Evolutionary conservation across 2,113 vertebrate genomes (phyloP).

Genomic region (Cheirogaleus medius): DNA sequence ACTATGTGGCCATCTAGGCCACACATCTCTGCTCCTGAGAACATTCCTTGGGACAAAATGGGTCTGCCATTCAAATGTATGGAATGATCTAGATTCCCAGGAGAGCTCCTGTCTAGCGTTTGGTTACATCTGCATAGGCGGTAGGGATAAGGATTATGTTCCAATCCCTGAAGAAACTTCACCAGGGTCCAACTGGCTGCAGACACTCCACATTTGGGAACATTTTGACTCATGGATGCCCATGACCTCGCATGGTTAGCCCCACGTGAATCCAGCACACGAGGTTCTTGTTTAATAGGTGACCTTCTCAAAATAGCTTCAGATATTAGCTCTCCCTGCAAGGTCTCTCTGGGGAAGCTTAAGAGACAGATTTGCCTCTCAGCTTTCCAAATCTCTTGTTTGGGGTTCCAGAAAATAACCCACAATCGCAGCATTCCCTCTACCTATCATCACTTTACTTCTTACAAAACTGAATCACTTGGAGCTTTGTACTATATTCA

Average conservation of each 20-base stretch:
- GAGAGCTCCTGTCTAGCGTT: not conserved
- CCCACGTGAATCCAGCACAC: not conserved
- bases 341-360: slow-evolving; percentile 17
- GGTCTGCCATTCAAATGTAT: not conserved
- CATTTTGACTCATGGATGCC: not conserved
- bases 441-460: slow-evolving; percentile 60
- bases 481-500: slow-evolving; percentile 44
- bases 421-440: not conserved
- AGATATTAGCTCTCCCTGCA: slow-evolving; percentile 4
- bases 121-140: not conserved
- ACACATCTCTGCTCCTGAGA: not conserved
- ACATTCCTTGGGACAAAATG: not conserved
- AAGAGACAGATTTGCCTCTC: slow-evolving; percentile 58
- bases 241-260: not conserved
- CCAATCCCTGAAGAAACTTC: slow-evolving; percentile 11
- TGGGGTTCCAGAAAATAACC: slow-evolving; percentile 39
- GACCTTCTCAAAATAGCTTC: slow-evolving; percentile 39
- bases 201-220: not conserved
- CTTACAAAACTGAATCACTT: slow-evolving; percentile 49
- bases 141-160: not conserved
- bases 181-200: not conserved
- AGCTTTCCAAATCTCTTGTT: slow-evolving; percentile 56
- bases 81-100: not conserved
- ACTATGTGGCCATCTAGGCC: not conserved
- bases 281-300: slow-evolving; percentile 41